Evolutionary conservation across 1,140 invertebrate genomes (phyloP), one percentile per base, ranked within the genome.

Genomic region (Nilaparvata lugens): DNA sequence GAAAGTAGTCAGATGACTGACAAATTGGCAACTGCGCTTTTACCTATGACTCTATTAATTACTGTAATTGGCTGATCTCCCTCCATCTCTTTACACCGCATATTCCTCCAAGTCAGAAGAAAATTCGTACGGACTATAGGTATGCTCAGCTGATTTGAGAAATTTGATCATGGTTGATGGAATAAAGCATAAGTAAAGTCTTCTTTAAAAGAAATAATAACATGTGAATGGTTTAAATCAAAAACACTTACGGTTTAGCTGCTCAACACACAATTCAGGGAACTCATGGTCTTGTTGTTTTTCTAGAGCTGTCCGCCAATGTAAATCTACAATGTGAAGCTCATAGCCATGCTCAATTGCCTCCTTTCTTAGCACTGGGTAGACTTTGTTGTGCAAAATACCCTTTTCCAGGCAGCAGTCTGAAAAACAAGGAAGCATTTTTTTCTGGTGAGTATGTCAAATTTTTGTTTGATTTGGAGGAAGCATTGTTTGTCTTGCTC

Each of bases 241-340:
- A 43, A 21, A 53, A 18, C 63, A 72, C 78, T 76, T 73, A 84
- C 84, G 79, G 38, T 82, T 79, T 4, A 89, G 77, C 72, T 89
- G 86, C 60, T 83, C 80, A 45, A 89, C 78, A 66, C 86, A 88
- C 43, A 89, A 79, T 67, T 87, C 83, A 0, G 84, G 85, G 72
- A 88, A 87, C 63, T 83, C 78, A 68, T 86, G 84, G 71, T 85
- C 82, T 38, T 83, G 73, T 64, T 84, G 80, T 63, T 83, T 82
- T 64, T 84, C 83, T 7, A 84, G 72, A 5, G 80, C 76, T 2
- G 82, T 83, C 60, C 83, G 79, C 83, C 84, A 86, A 68, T 86
- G 83, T 0, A 87, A 71, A 70, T 86, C 84, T 0, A 83, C 79
- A 4, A 86, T 81, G 69, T 86, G 83, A 2, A 87, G 74, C 63